Conservation (phyloP, 2,888 invertebrate species). For the Campopleginae sp. region DNA sequence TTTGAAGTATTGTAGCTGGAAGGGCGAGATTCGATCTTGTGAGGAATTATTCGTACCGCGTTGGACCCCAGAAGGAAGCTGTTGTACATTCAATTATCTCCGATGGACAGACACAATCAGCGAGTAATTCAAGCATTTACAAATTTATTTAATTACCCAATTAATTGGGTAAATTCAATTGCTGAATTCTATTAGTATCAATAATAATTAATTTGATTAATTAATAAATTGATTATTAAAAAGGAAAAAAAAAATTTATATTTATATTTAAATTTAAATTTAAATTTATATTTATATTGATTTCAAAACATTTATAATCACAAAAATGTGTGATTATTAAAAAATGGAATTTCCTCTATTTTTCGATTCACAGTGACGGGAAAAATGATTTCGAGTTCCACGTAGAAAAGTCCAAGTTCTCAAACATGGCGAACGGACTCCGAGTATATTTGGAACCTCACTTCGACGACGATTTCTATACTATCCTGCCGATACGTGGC, state of each 20-base stretch:
- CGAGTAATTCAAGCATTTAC: constrained; percentile 58
- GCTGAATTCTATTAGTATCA: too few relatives aligned
- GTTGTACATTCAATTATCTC: constrained; percentile 87
- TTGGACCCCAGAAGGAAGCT: constrained; percentile 87
- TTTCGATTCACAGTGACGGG: constrained; percentile 26
- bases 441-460: constrained; percentile 75
- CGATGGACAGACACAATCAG: constrained; percentile 83
- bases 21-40: constrained; percentile 84
- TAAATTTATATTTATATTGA: too few relatives aligned
- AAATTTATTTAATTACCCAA: not conserved
- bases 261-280: too few relatives aligned
- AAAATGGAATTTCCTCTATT: not conserved
- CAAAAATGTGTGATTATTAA: too few relatives aligned
- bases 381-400: constrained; percentile 5
- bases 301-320: too few relatives aligned
- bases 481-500: constrained; percentile 85
- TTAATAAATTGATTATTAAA: too few relatives aligned
- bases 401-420: constrained; percentile 43
- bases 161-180: too few relatives aligned
- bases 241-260: too few relatives aligned
- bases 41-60: constrained; percentile 85
- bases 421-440: constrained; percentile 72
- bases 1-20: constrained; percentile 85
- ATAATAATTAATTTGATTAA: too few relatives aligned
- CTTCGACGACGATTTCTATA: constrained; percentile 85